Evolutionary conservation across 1,140 invertebrate species (phyloP).

Genomic region (Drosophila quadrilineata): DNA sequence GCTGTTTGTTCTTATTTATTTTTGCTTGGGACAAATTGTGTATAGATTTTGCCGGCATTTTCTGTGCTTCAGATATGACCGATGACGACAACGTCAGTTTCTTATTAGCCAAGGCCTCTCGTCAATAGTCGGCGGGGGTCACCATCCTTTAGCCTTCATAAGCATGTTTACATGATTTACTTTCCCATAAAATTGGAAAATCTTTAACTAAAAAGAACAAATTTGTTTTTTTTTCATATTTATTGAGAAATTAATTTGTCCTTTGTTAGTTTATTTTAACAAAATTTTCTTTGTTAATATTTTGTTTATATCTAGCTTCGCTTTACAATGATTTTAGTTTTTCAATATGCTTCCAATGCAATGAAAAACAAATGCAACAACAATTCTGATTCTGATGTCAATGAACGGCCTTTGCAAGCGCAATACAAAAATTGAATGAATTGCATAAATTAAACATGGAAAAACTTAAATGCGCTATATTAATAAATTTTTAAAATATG

Average conservation of each 20-base stretch:
- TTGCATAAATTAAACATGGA: constrained; percentile 31
- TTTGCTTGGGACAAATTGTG: constrained; percentile 18
- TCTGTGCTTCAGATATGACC: constrained; percentile 39
- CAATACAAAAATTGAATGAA: constrained; percentile 6
- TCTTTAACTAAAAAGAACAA: too few relatives aligned
- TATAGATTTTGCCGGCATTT: constrained; percentile 70
- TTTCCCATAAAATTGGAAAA: background rate
- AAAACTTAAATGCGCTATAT: constrained; percentile 43
- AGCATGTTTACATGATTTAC: background rate
- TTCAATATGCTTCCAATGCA: constrained; percentile 44
- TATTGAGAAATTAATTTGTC: background rate
- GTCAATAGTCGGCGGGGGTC: background rate
- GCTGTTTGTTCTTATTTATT: constrained; percentile 18
- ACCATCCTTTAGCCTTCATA: background rate
- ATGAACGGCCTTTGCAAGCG: constrained; percentile 65
- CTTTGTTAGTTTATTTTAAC: background rate
- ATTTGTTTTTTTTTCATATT: background rate
- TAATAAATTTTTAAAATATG: constrained; percentile 48
- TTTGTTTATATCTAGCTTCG: background rate
- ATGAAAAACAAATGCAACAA: constrained; percentile 20
- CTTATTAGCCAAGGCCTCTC: constrained; percentile 58
- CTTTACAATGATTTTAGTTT: constrained; percentile 15
- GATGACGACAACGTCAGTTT: constrained; percentile 62
- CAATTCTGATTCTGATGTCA: constrained; percentile 41
- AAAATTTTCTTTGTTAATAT: background rate